A percentile compares a stretch with the other conserved stretches of the same genome.
phyloP scores from a whole-genome alignment of 2,113 vertebrate species.

The Crotalus helleri region DNA sequence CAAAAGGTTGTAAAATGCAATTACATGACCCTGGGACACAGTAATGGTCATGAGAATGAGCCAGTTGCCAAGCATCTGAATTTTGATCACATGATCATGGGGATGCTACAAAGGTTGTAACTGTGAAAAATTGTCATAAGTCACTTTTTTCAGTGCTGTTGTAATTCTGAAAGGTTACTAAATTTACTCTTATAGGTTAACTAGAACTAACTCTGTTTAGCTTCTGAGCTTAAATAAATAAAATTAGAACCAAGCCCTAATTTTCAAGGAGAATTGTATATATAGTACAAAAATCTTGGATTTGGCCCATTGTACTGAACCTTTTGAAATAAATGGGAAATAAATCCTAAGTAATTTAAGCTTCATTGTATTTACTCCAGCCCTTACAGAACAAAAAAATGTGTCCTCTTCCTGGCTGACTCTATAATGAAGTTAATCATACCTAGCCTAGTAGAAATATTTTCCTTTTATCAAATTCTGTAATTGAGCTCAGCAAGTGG shows the following conservation, averaged over 20 bases:
- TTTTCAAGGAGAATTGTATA: neutral
- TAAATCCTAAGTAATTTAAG: neutral
- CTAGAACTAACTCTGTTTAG: neutral
- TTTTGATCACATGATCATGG: no score
- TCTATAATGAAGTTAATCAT: neutral
- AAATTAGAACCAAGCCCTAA: neutral
- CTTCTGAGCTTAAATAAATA: neutral
- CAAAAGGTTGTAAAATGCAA: no score
- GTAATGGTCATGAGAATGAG: no score
- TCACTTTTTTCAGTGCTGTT: no score
- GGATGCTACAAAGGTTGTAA: no score
- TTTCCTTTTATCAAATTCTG: neutral
- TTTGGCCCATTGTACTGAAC: neutral
- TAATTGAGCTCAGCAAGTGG: neutral
- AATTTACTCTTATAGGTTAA: neutral
- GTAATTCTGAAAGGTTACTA: no score
- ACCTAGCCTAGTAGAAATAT: neutral
- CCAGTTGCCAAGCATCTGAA: no score
- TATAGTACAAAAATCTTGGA: neutral
- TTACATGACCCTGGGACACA: no score
- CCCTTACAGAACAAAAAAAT: neutral
- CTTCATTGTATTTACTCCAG: neutral
- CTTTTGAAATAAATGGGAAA: neutral
- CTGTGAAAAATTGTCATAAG: no score
- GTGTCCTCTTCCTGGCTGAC: neutral